Base-by-base conservation (phyloP, 2,888 invertebrate genomes). In the Myathropa florea region DNA sequence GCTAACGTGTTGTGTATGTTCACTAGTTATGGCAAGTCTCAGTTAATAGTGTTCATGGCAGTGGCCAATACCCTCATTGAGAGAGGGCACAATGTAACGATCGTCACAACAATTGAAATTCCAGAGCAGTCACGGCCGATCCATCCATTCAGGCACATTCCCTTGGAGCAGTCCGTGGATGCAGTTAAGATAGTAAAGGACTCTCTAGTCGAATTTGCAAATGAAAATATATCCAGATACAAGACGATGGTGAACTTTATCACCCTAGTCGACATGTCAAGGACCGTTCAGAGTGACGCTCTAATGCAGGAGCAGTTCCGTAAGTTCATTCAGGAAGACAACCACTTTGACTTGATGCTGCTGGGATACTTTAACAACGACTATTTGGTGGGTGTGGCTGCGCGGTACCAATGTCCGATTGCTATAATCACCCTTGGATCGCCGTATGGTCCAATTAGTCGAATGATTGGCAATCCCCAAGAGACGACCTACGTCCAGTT, bases 31-130 rank as follows among this genome's bases (percentile, higher is more conserved):
- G 89, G 88, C 59, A 87, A 88, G 23, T 89, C 90, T 3, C 90
- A 90, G 87, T 24, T 90, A 10, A 73, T 89, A 14, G 87, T 89
- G 0, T 88, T 89, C 63, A 88, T 89, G 88, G 88, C 89, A 3
- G 88, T 89, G 3, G 88, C 89, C 4, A 88, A 88, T 12, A 88
- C 88, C 0, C 84, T 90, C 46, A 88, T 89, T 6, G 89, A 89
- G 57, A 79, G 88, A 9, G 88, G 89, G 2, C 90, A 90, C 72
- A 89, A 90, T 88, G 88, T 90, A 4, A 90, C 90, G 0, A 75
- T 90, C 1, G 77, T 90, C 0, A 89, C 90, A 3, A 85, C 80
- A 4, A 63, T 89, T 2, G 28, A 46, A 2, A 83, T 83, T 30
- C 68, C 80, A 14, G 9, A 18, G 2, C 36, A 75, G 18, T 60